phyloP scores from a whole-genome alignment of 2,797 vertebrate species.

The Typhlichthys subterraneus region DNA sequence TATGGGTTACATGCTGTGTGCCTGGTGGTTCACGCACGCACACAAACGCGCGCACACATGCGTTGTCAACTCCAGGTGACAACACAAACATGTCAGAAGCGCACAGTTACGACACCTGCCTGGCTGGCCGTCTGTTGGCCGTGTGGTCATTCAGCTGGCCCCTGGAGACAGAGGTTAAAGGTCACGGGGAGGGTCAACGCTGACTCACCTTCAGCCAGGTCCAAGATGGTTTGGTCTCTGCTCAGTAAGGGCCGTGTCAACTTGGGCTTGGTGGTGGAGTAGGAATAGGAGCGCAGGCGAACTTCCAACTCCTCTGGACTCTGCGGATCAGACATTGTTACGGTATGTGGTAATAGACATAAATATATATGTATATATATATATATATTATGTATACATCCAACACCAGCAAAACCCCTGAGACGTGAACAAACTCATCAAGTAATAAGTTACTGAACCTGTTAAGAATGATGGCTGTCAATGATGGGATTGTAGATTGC shows the following conservation, averaged over 20 bases:
- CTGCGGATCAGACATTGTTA: constrained; percentile 61
- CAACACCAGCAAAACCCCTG: background rate
- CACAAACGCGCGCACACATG: background rate
- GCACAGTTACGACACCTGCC: constrained; percentile 47
- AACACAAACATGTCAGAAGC: background rate
- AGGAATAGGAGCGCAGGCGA: constrained; percentile 94
- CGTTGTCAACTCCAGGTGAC: constrained; percentile 4
- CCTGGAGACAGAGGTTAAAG: constrained; percentile 36
- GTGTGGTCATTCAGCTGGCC: constrained; percentile 51
- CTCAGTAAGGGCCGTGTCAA: constrained; percentile 76
- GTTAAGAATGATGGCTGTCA: no score
- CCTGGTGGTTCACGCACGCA: background rate
- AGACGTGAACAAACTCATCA: background rate
- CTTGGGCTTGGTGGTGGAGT: constrained; percentile 89
- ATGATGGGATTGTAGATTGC: no score
- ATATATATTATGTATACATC: background rate
- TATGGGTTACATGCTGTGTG: no score
- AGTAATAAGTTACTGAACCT: background rate
- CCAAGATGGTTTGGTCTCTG: constrained; percentile 73
- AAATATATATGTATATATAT: no score
- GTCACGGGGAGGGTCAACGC: constrained; percentile 36
- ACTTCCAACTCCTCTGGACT: constrained; percentile 78
- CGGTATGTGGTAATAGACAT: background rate
- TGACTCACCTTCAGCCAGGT: constrained; percentile 77
- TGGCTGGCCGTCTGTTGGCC: constrained; percentile 21